Evolutionary conservation across 2,113 vertebrate genomes (phyloP).

Genomic region (Thinocorus orbignyianus): DNA sequence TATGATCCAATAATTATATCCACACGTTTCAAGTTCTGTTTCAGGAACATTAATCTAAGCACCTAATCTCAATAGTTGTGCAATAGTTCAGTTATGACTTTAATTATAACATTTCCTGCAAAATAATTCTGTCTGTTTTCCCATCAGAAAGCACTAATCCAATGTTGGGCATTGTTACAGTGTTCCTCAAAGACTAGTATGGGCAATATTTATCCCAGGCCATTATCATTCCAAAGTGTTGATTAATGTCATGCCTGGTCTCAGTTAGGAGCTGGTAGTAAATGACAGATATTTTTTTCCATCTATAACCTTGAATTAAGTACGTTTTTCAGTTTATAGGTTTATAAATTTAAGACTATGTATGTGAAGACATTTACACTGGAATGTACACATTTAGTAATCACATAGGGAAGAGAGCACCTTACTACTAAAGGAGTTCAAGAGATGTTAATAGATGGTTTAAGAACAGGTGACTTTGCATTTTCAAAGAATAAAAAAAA

Average conservation of each 20-base stretch:
- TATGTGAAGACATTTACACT: background rate
- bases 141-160: background rate
- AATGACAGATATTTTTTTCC: background rate
- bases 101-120: background rate
- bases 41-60: background rate
- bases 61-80: background rate
- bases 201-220: background rate
- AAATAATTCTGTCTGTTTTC: background rate
- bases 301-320: background rate
- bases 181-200: background rate
- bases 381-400: background rate
- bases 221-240: background rate
- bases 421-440: background rate
- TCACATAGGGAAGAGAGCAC: background rate
- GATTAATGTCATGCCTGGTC: background rate
- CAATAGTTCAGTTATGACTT: background rate
- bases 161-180: background rate
- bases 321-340: background rate
- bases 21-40: background rate
- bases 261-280: background rate
- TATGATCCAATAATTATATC: background rate
- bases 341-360: background rate
- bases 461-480: background rate
- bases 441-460: background rate
- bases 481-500: background rate